Base-by-base conservation (phyloP, 2,113 vertebrate species). In the Actenoides hombroni region DNA sequence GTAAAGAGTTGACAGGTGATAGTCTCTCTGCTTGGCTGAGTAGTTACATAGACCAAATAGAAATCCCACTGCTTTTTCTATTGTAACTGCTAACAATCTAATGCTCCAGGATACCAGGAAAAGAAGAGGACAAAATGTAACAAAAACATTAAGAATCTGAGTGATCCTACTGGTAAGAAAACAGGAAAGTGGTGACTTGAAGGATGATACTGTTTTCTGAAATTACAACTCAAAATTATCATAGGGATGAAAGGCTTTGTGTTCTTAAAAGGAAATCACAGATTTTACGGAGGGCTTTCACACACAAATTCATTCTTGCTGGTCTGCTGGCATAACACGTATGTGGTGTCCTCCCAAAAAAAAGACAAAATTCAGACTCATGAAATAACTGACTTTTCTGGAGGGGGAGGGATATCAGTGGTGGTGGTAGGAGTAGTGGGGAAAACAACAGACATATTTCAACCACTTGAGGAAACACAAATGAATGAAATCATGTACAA, bases 241-340 rank as follows among this genome's bases (percentile, higher is more conserved):
- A 11, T 20, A 18, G 4, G 23, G 64, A 37, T 20, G 6, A 68
- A 80, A 61, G 31, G 44, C 31, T 35, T 40, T 44, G 4, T 24
- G 10, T 4, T 31, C 23, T 56, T 42, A 29, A 48, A 83, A 83
- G 29, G n/a, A 75, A 63, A 21, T 20, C 65, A 44, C 13, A 8
- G 12, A 16, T 74, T 63, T 46, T 57, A 63, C 1, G 0, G 46
- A 42, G 23, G 19, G 16, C 17, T 84, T 84, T 75, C 53, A 90
- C 61, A 84, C 5, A 14, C 53, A 13, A 13, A 11, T 4, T 9
- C 11, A 26, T 19, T 67, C 39, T 23, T 31, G 56, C 39, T 67
- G n/a, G 23, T 51, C 67, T 54, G 25, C 39, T 3, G 1, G 42
- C 42, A 42, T 48, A 49, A 25, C 0, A 3, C 4, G 16, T 3